These are phyloP conservation scores for Ptilonorhynchus violaceus DNA, from an alignment of 2,113 vertebrate genomes.

Conservation along the genomic window DNA sequence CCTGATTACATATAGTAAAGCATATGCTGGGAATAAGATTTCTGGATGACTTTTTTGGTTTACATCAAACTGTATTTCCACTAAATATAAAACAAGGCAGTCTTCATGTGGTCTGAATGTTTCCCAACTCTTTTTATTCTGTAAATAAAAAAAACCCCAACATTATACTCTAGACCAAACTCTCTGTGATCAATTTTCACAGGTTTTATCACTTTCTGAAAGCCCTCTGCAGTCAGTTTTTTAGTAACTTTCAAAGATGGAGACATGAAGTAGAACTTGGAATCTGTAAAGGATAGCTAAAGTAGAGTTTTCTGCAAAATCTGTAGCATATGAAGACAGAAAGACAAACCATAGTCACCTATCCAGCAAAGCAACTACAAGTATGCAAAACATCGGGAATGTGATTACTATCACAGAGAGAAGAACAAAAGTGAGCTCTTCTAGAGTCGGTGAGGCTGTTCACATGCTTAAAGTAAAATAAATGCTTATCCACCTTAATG, in stretches of 20 bases:
- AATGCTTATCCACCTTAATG: not conserved
- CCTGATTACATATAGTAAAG: not conserved
- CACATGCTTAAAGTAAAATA: not conserved
- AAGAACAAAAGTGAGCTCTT: not conserved
- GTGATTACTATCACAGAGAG: not conserved
- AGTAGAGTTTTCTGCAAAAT: not conserved
- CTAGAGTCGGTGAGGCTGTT: not conserved
- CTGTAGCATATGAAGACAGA: not conserved
- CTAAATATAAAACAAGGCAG: not conserved
- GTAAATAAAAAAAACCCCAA: not conserved
- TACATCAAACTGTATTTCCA: not conserved
- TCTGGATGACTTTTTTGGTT: not conserved
- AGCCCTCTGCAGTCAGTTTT: not conserved
- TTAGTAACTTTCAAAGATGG: not conserved
- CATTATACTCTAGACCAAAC: not conserved
- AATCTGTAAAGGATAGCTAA: not conserved
- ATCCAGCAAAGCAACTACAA: not conserved
- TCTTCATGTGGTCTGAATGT: not conserved
- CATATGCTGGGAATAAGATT: not conserved
- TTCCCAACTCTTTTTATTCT: not conserved
- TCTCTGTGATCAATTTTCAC: not conserved
- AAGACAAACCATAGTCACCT: not conserved
- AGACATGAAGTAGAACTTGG: not conserved
- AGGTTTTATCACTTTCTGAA: not conserved
- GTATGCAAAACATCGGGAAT: not conserved